Evolutionary conservation across 2,888 invertebrate genomes (phyloP).

Genomic region (Eucera pruinosa): DNA sequence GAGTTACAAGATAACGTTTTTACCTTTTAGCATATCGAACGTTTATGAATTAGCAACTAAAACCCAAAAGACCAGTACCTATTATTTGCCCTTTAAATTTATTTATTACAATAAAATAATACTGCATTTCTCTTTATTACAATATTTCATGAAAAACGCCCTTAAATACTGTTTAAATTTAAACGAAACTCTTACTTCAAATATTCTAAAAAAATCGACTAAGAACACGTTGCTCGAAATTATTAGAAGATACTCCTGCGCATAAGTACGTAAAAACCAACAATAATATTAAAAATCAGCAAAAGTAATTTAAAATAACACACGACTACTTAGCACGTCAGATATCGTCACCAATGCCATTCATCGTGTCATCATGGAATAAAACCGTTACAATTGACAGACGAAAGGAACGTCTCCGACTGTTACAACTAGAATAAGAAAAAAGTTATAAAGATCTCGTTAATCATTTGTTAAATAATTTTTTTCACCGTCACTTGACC

Average conservation of each 20-base stretch:
- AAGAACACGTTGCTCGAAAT: too few species aligned
- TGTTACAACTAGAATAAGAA: conserved; percentile 19
- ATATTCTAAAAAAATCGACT: too few species aligned
- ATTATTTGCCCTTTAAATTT: background rate
- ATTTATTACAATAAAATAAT: background rate
- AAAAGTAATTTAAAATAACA: background rate
- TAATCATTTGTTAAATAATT: conserved; percentile 50
- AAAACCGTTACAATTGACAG: conserved; percentile 1
- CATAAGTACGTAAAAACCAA: too few species aligned
- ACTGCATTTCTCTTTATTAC: too few species aligned
- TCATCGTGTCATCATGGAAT: background rate
- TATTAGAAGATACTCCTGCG: too few species aligned
- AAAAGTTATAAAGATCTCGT: conserved; percentile 19
- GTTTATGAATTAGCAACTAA: background rate
- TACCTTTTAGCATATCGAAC: background rate
- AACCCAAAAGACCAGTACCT: background rate
- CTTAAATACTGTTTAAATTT: too few species aligned
- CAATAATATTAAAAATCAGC: too few species aligned
- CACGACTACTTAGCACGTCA: background rate
- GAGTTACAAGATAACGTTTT: conserved; percentile 16
- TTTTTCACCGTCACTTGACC: conserved; percentile 30
- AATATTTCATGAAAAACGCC: too few species aligned
- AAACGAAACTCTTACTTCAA: too few species aligned
- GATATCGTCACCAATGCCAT: background rate
- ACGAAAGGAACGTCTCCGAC: conserved; percentile 10